These are phyloP conservation scores for Lutraria rhynchaena DNA, from an alignment of 1,140 invertebrate species.

Conservation along the genomic window DNA sequence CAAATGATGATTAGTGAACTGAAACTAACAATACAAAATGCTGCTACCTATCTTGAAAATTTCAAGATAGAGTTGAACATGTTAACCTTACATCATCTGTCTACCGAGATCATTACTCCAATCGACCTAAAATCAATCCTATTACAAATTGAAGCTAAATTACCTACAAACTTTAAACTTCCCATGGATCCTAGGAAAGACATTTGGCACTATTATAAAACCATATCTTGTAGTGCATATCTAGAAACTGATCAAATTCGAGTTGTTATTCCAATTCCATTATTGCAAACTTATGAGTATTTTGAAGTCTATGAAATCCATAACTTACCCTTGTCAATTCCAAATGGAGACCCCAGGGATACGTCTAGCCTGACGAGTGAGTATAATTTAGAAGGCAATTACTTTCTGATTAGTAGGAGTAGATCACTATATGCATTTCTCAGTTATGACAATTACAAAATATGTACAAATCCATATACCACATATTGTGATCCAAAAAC, in stretches of 20 bases:
- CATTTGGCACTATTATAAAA: slow-evolving; percentile 51
- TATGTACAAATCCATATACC: background rate
- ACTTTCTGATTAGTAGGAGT: background rate
- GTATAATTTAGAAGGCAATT: background rate
- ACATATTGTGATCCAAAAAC: background rate
- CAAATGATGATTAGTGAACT: slow-evolving; percentile 13
- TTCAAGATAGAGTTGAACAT: slow-evolving; percentile 43
- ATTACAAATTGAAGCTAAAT: slow-evolving; percentile 19
- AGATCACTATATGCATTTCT: background rate
- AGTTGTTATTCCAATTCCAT: background rate
- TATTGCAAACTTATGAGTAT: background rate
- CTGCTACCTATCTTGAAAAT: slow-evolving; percentile 4
- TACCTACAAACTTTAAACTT: slow-evolving; percentile 24
- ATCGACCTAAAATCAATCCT: slow-evolving; percentile 4
- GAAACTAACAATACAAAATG: background rate
- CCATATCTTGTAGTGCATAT: background rate
- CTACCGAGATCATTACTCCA: slow-evolving; percentile 24
- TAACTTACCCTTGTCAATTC: slow-evolving; percentile 1
- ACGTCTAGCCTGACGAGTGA: background rate
- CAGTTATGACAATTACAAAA: background rate
- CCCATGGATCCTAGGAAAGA: slow-evolving; percentile 42
- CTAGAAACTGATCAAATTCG: background rate
- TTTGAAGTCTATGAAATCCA: background rate
- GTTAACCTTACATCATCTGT: slow-evolving; percentile 48
- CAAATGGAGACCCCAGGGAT: background rate